Conservation (phyloP, 2,113 vertebrate genomes). For the Rana temporaria region DNA sequence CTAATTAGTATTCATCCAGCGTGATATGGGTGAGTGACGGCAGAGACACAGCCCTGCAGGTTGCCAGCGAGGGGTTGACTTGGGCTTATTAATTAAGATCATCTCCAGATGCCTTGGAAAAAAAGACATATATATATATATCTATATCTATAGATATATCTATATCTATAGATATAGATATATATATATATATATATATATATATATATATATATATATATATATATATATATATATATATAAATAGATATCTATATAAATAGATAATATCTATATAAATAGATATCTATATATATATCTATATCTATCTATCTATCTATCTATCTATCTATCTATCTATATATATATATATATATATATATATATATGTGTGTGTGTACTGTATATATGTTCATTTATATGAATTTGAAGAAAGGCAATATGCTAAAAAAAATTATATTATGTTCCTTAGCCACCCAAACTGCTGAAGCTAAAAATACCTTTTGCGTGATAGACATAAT, state of each 20-base stretch:
- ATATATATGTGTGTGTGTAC: too few species aligned
- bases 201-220: not conserved
- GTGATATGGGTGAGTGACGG: constrained; percentile 19
- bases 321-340: too few species aligned
- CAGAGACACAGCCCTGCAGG: constrained; percentile 43
- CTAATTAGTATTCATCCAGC: constrained; percentile 47
- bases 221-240: not conserved
- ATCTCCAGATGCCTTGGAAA: constrained; percentile 13
- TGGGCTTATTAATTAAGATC: constrained; percentile 43
- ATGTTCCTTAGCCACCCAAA: too few species aligned
- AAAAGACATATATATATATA: not conserved
- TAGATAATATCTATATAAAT: too few species aligned
- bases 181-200: not conserved
- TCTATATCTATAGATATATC: not conserved
- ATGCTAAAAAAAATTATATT: too few species aligned
- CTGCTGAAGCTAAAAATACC: too few species aligned
- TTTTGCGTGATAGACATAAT: too few species aligned
- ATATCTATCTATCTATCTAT: too few species aligned
- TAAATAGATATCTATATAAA: too few species aligned
- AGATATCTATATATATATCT: too few species aligned
- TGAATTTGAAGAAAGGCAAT: too few species aligned
- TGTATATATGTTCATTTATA: too few species aligned
- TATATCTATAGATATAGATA: not conserved
- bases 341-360: not conserved
- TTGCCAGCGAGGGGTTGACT: constrained; percentile 27